Conservation (phyloP, 2,888 invertebrate species). For the Oxyteleia sp. region DNA sequence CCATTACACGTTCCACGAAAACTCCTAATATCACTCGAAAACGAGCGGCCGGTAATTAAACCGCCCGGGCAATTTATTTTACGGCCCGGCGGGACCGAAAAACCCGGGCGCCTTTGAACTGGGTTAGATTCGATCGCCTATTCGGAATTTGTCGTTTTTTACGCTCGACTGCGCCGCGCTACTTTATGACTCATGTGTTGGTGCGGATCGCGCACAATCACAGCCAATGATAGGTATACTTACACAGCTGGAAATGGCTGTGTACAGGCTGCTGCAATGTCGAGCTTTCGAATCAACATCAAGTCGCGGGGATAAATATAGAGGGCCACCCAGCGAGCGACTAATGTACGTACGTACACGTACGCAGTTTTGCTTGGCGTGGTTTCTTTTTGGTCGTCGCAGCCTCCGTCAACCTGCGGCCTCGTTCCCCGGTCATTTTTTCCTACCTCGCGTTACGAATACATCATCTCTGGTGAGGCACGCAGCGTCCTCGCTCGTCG, state of each 20-base stretch:
- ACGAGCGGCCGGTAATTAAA: conserved; percentile 38
- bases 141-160: conserved; percentile 20
- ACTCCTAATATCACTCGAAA: conserved; percentile 42
- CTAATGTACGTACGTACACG: conserved; percentile 67
- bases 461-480: conserved; percentile 58
- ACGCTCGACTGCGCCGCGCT: conserved; percentile 39
- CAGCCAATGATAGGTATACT: conserved; percentile 68
- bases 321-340: conserved; percentile 84
- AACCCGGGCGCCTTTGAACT: not conserved
- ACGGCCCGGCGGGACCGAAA: conserved; percentile 15
- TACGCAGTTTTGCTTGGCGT: conserved; percentile 56
- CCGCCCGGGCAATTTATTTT: conserved; percentile 42
- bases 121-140: conserved; percentile 17
- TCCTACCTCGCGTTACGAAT: conserved; percentile 38
- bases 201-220: conserved; percentile 58
- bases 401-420: conserved; percentile 26
- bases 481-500: conserved; percentile 18
- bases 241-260: conserved; percentile 60
- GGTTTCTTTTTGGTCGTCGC: conserved; percentile 74
- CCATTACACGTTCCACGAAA: conserved; percentile 64
- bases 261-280: conserved; percentile 58
- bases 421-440: conserved; percentile 43
- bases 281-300: conserved; percentile 77
- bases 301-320: conserved; percentile 83
- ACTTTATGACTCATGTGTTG: conserved; percentile 57